Evolutionary conservation across 1,140 invertebrate genomes (phyloP), one percentile per base, ranked within the genome.

Genomic region (Dreissena rostriformis): DNA sequence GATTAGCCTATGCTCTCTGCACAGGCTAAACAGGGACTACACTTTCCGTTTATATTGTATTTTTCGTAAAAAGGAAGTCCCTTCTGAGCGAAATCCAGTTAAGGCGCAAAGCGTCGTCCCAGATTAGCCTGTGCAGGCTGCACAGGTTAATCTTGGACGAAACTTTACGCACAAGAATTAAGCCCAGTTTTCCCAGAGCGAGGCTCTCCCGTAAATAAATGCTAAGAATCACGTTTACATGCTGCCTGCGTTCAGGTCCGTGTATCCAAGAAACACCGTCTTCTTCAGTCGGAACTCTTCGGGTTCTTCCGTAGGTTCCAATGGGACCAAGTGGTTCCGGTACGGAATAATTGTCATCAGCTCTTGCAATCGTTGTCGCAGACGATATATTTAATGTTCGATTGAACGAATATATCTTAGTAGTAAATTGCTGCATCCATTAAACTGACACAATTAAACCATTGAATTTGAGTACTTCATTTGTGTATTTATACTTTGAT

Each of bases 231-330:
- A 39, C 39, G 66, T 63, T 65, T 74, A 82, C 80, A 74, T 82
- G n/a, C 80, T 72, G 10, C 71, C 80, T 5, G 80, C 80, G 22
- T 70, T 71, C 63, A 82, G 28, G 28, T 82, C 80, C 12, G 72
- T 82, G 52, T 82, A 82, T 24, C 80, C 80, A 0, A 82, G 80
- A 53, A 82, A 82, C 19, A 82, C 80, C 14, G 80, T 82, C 53
- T 82, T 82, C 63, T 66, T 51, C n/a, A 82, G 49, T 57, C 52
- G 63, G 29, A 82, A 75, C 8, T 68, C 72, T 2, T 29, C 63
- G 15, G 29, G 24, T 15, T 74, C 71, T 57, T 75, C 80, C 10
- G 55, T 11, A 14, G 80, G 80, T 24, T 82, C 71, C 57, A 68
- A 29, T 19, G 63, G 80, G 19, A 71, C 57, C 14, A 82, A 11